Evolutionary conservation across 2,888 invertebrate genomes (phyloP).

Genomic region (Cephus sareptanus): DNA sequence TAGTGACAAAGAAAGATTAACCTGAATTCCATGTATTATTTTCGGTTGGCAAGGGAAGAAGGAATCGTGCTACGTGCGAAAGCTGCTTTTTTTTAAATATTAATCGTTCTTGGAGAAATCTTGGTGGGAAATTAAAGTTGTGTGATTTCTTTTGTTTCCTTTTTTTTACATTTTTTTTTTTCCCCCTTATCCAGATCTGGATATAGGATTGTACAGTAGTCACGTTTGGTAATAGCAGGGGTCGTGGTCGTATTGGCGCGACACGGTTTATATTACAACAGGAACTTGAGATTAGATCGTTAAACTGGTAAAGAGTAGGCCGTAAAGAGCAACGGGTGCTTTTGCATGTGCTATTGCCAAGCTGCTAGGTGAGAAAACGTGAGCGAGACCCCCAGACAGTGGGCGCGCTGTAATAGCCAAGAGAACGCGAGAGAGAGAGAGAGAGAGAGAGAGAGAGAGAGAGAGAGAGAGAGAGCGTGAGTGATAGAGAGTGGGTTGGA

Average conservation of each 20-base stretch:
- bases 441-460: background rate
- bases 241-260: background rate
- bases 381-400: background rate
- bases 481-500: slow-evolving; percentile 1
- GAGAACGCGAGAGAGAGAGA: slow-evolving; percentile 16
- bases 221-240: background rate
- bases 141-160: background rate
- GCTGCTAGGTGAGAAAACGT: background rate
- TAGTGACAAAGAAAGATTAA: background rate
- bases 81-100: background rate
- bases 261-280: background rate
- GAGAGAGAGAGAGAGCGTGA: slow-evolving; percentile 9
- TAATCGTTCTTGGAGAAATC: background rate
- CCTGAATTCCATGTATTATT: background rate
- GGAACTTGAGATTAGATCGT: background rate
- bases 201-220: background rate
- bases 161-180: too few relatives aligned
- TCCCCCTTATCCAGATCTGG: background rate
- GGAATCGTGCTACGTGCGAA: background rate
- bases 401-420: background rate
- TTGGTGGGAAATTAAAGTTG: too few relatives aligned
- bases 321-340: background rate
- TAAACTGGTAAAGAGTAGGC: background rate
- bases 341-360: background rate
- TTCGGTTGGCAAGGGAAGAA: background rate